Conservation (phyloP, 2,113 vertebrate genomes). For the Pteronura brasiliensis region DNA sequence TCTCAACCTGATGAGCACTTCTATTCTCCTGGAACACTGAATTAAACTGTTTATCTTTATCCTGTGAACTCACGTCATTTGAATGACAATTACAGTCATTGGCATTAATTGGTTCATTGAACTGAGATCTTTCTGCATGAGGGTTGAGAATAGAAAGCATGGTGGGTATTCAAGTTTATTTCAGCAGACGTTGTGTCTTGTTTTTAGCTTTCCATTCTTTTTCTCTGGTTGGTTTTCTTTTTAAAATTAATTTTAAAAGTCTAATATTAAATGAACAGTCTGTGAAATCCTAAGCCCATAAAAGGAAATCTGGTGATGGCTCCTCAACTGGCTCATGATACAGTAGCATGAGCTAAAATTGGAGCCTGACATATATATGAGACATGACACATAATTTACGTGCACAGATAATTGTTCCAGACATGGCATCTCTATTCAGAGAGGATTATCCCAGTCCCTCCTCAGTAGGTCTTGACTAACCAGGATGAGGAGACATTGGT, state of each 20-base stretch:
- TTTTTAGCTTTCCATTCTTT: slow-evolving; percentile 16
- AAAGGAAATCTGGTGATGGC: not conserved
- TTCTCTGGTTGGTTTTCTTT: not conserved
- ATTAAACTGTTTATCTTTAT: not conserved
- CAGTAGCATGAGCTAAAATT: not conserved
- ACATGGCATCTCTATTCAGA: not conserved
- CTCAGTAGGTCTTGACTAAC: not conserved
- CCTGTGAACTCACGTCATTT: not conserved
- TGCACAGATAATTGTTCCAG: not conserved
- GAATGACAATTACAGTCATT: not conserved
- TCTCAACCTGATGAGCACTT: not conserved
- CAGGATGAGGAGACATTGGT: not conserved
- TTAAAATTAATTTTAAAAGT: not conserved
- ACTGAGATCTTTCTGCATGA: not conserved
- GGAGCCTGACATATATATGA: not conserved
- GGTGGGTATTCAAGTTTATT: not conserved
- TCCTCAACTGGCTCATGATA: not conserved
- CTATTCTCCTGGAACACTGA: not conserved
- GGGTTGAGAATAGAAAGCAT: not conserved
- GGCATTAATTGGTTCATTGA: not conserved
- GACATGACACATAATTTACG: not conserved
- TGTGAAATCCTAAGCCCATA: not conserved
- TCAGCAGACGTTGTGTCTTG: not conserved
- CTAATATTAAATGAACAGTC: not conserved
- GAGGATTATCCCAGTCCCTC: not conserved